Evolutionary conservation across 2,888 invertebrate species (phyloP).

Genomic region (Drosophila neutralis): DNA sequence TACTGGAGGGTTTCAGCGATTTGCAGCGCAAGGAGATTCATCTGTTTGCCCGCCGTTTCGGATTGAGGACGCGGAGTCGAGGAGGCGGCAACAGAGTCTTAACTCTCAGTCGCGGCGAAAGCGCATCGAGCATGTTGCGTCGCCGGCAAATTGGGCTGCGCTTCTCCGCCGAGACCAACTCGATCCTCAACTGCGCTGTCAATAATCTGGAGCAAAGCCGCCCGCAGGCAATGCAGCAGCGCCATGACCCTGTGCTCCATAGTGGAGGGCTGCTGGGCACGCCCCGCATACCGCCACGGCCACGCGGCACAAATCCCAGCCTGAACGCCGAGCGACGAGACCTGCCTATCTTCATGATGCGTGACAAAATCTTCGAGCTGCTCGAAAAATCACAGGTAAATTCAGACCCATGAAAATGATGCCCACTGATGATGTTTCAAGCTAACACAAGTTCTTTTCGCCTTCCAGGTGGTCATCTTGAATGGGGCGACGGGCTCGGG

Average conservation of each 20-base stretch:
- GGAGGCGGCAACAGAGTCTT: constrained; percentile 59
- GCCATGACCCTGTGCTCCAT: not conserved
- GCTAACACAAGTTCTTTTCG: not conserved
- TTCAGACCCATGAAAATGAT: not conserved
- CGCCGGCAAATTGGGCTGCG: constrained; percentile 1
- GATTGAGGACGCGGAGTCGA: constrained; percentile 73
- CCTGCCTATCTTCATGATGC: constrained; percentile 75
- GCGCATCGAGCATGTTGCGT: not conserved
- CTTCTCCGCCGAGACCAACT: not conserved
- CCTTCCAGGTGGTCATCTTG: constrained; percentile 89
- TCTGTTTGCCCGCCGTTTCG: constrained; percentile 60
- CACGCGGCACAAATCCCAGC: constrained; percentile 31
- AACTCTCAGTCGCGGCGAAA: constrained; percentile 58
- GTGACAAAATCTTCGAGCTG: constrained; percentile 55
- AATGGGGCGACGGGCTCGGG: constrained; percentile 96
- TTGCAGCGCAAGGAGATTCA: constrained; percentile 75
- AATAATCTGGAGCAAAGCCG: no score
- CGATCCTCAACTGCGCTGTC: not conserved
- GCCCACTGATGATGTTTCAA: not conserved
- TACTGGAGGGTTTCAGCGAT: constrained; percentile 58
- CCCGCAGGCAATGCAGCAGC: not conserved
- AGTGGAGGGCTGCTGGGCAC: constrained; percentile 37
- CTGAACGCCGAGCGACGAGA: constrained; percentile 61
- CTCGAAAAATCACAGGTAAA: constrained; percentile 71
- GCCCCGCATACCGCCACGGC: constrained; percentile 69